Percentiles rank a stretch among this genome's conserved stretches.
Evolutionary conservation across 2,113 vertebrate species (phyloP).

Genomic region (Scatophagus argus): DNA sequence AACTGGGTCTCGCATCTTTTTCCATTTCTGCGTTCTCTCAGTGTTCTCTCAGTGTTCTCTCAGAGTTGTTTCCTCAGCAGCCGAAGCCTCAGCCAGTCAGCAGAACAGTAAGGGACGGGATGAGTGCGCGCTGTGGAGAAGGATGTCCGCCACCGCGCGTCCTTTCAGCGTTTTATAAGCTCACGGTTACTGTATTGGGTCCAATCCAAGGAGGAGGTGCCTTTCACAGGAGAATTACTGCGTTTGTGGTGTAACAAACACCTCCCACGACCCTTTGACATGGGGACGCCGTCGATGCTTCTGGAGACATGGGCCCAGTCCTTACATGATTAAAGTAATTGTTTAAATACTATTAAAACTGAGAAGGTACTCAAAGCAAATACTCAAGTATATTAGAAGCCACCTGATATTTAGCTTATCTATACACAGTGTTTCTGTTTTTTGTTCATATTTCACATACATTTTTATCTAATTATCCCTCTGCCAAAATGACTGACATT

Average conservation of each 20-base stretch:
- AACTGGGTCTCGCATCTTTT: constrained; percentile 87
- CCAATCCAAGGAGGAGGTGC: constrained; percentile 17
- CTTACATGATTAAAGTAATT: not conserved
- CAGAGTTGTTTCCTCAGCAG: not conserved
- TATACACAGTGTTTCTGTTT: too few species aligned
- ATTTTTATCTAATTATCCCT: too few species aligned
- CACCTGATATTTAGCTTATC: too few species aligned
- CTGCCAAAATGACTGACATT: too few species aligned
- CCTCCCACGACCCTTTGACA: not conserved
- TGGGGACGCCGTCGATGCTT: not conserved
- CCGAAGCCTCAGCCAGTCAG: not conserved
- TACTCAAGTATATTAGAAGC: too few species aligned
- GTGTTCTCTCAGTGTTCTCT: not conserved
- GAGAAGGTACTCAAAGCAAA: not conserved
- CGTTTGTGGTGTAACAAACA: not conserved
- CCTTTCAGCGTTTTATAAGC: not conserved
- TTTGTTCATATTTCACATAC: too few species aligned
- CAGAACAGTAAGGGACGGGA: not conserved
- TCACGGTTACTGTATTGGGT: not conserved
- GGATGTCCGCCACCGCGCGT: not conserved
- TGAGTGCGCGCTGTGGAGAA: not conserved
- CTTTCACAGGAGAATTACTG: not conserved
- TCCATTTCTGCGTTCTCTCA: constrained; percentile 55
- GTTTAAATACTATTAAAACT: not conserved
- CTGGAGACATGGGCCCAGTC: not conserved